Evolutionary conservation across 1,140 invertebrate genomes (phyloP), one percentile per base, ranked within the genome.

Genomic region (Drosophila willistoni): DNA sequence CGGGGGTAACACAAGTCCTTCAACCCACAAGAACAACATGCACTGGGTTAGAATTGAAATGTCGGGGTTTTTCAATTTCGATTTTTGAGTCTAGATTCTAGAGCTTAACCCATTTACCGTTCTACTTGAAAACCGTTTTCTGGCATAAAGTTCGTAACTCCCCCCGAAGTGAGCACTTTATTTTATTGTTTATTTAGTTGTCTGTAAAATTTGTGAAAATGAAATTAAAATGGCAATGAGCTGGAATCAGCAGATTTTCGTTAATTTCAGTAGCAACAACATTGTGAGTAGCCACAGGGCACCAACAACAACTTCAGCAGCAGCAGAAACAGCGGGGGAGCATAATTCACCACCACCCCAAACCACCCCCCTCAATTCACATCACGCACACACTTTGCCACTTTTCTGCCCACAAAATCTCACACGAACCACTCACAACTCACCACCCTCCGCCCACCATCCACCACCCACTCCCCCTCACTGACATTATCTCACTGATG

Each of bases 211-310:
- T 67, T 64, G 70, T 75, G 9, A 51, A 91, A 90, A 90, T 91
- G 75, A 91, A 91, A 84, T 90, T 81, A 90, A 91, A 91, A 91
- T 81, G 90, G 90, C 90, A 91, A 91, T 91, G 90, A 91, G 83
- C 81, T 91, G 90, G 90, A 91, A 91, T 91, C 90, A 91, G 90
- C 90, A 91, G 90, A 91, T 91, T 91, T 91, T 80, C 72, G 73
- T 91, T 89, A 91, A 90, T 85, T 85, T 90, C 47, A 41, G 22
- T 57, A 69, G 64, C 60, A 71, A 75, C 82, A 77, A 64, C 29
- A 47, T 39, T 36, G 12, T 56, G 60, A 64, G 33, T 65, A 33
- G 74, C 77, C 64, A 13, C 39, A 63, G 60, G 74, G 41, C 71
- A 66, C 55, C 9, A 39, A 39, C 36, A 51, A 51, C 44, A 47